phyloP scores from a whole-genome alignment of 1,140 invertebrate genomes.

The Halesus radiatus region DNA sequence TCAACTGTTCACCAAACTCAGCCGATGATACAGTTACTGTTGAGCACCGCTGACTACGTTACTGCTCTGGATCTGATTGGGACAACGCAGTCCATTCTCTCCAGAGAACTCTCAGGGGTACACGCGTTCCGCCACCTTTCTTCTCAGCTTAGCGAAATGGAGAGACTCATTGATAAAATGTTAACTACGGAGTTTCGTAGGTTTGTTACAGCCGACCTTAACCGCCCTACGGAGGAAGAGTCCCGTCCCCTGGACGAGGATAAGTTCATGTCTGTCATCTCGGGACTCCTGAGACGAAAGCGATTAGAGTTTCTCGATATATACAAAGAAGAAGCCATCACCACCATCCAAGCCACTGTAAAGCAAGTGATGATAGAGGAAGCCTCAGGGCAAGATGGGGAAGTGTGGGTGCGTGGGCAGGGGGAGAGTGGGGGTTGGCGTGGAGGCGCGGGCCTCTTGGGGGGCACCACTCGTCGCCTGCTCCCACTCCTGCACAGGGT shows the following conservation, averaged over 20 bases:
- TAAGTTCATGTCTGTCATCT: constrained; percentile 88
- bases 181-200: constrained; percentile 94
- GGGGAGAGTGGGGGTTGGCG: constrained; percentile 77
- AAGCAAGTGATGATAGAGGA: constrained; percentile 91
- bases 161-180: constrained; percentile 97
- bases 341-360: constrained; percentile 88
- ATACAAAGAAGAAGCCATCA: constrained; percentile 91
- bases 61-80: constrained; percentile 97
- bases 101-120: constrained; percentile 89
- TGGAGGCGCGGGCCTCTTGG: constrained; percentile 69
- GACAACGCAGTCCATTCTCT: constrained; percentile 95
- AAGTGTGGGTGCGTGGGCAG: constrained; percentile 76
- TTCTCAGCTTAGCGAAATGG: constrained; percentile 96
- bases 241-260: constrained; percentile 83
- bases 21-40: constrained; percentile 93
- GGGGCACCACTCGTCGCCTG: constrained; percentile 56
- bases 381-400: constrained; percentile 75
- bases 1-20: constrained; percentile 97
- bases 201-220: constrained; percentile 92
- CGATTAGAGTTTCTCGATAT: constrained; percentile 90
- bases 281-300: constrained; percentile 88
- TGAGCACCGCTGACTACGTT: constrained; percentile 97
- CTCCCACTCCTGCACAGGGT: constrained; percentile 42
- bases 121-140: constrained; percentile 96
- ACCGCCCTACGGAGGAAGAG: constrained; percentile 81